Evolutionary conservation across 2,113 vertebrate species (phyloP), one percentile per base, ranked within the genome.

Genomic region (Oceanites oceanicus): DNA sequence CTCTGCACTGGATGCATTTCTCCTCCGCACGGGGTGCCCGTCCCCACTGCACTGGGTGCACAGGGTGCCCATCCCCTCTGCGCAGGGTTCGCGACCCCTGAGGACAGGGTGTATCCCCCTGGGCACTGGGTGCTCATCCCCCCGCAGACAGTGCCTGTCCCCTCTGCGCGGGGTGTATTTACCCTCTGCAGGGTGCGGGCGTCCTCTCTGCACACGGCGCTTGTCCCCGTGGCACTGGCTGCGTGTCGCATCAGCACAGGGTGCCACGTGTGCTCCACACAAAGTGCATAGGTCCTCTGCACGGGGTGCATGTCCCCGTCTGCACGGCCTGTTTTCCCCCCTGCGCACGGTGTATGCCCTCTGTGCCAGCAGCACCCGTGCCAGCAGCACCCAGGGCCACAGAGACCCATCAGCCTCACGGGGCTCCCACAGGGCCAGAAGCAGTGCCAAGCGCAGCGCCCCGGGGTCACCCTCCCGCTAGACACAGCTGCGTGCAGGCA

Each of bases 401-500:
- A 5, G 14, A 11, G 11, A 15, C 3, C 18, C 10, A 4, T 2
- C 56, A 6, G 5, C 29, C 16, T 25, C 21, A 1, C 0, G 5
- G 49, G 62, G 58, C 34, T 72, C 38, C 7, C 3, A 7, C 40
- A 36, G 38, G 36, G 44, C 11, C 45, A 22, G 52, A 12, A 67
- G 44, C 0, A 1, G 59, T 45, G 70, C 40, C 40, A 42, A 50
- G 30, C 13, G 1, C 72, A 38, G 52, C 20, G 10, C 25, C 58
- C 3, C 0, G 0, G 49, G 58, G 30, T 17, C 38, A 18, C 11
- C 11, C 10, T 66, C 13, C 10, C 1, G 0, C 36, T 23, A 9
- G 0, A 13, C 34, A 6, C 30, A 53, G 42, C 30, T 10, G 8
- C 2, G 5, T 29, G 7, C 9, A 44, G 29, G 15, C 40, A 20